These are phyloP conservation scores for Erithacus rubecula DNA, from an alignment of 2,797 vertebrate species.

Conservation along the genomic window DNA sequence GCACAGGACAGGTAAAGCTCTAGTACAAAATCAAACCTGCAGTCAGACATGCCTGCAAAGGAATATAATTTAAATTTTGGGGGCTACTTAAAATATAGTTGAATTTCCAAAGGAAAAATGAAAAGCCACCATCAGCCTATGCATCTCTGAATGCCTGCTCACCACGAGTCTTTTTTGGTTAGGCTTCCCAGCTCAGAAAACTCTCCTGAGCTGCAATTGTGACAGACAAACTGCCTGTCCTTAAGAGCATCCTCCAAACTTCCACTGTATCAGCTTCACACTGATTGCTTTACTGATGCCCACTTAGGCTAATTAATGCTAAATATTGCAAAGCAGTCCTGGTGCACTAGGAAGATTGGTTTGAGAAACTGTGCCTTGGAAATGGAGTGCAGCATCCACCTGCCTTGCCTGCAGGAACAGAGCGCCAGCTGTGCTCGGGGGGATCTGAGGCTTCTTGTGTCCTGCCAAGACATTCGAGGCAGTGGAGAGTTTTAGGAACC, in stretches of 20 bases:
- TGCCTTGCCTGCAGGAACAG: neutral
- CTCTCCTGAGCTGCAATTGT: neutral
- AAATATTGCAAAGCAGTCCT: neutral
- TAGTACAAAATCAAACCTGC: neutral
- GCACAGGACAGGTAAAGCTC: neutral
- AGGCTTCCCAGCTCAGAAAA: neutral
- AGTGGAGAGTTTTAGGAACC: neutral
- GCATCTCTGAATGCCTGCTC: neutral
- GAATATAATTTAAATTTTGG: neutral
- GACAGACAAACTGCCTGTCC: neutral
- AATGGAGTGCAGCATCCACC: neutral
- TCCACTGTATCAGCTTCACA: neutral
- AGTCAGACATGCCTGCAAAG: neutral
- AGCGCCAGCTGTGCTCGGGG: neutral
- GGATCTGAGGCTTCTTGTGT: neutral
- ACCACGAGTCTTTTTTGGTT: accelerated
- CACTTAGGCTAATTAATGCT: neutral
- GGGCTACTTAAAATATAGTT: neutral
- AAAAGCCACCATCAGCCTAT: neutral
- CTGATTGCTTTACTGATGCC: constrained; percentile 18
- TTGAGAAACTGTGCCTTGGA: neutral
- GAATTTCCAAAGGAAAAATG: neutral
- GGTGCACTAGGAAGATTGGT: neutral
- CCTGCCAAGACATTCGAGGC: neutral
- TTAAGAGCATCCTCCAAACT: neutral